Percentiles rank a stretch among this genome's conserved stretches.
Conservation (phyloP, 2,113 vertebrate genomes). For the Pseudonaja textilis region DNA sequence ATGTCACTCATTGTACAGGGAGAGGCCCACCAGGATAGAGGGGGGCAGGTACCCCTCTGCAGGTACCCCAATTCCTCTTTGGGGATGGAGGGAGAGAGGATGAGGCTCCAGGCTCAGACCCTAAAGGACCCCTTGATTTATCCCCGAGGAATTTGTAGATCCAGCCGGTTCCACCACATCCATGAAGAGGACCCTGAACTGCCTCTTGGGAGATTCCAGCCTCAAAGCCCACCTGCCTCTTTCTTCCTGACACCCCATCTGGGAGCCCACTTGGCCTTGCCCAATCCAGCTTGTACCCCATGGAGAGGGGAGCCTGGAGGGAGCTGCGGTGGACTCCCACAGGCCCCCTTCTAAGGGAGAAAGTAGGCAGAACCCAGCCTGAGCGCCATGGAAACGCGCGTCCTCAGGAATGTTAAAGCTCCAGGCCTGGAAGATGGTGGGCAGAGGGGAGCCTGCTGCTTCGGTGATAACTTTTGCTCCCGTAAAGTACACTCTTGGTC, state of each 20-base stretch:
- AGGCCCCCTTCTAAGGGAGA: background rate
- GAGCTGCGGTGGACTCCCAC: background rate
- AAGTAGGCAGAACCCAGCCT: too few species aligned
- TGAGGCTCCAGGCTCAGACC: background rate
- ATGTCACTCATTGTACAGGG: too few species aligned
- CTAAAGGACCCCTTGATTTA: background rate
- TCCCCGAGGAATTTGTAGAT: background rate
- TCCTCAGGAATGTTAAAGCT: too few species aligned
- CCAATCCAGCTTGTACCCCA: background rate
- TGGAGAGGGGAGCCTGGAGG: background rate
- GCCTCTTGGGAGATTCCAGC: too few species aligned
- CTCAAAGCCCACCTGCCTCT: background rate
- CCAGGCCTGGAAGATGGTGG: too few species aligned
- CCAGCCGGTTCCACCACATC: background rate
- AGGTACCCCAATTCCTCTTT: background rate
- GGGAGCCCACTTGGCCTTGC: background rate
- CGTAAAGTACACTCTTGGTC: too few species aligned
- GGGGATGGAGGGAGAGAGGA: background rate
- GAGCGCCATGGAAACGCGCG: too few species aligned
- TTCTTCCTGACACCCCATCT: background rate
- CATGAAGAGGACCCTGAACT: background rate
- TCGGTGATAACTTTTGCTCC: too few species aligned
- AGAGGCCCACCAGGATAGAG: too few species aligned
- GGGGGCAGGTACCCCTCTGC: too few species aligned
- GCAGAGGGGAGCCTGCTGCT: too few species aligned